These are phyloP conservation scores for Porites lobata DNA, from an alignment of 92 coral and sea anemone species.

Conservation along the genomic window DNA sequence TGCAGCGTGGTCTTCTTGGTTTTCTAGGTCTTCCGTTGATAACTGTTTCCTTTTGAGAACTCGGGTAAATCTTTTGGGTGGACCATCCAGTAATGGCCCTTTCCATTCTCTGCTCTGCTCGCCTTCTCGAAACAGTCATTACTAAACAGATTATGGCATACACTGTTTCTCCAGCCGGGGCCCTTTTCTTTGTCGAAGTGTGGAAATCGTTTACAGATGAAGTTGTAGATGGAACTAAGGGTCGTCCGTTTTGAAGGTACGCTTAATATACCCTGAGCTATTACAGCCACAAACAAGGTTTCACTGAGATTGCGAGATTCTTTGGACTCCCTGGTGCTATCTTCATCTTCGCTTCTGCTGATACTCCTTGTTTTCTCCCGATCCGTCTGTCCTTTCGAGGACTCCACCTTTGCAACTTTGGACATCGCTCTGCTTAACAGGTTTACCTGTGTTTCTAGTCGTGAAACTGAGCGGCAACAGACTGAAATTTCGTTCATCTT, in stretches of 20 bases:
- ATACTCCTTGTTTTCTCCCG: not conserved
- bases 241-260: too few species aligned
- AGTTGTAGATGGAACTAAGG: slow-evolving; percentile 93
- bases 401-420: slow-evolving; percentile 23
- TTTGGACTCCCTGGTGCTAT: slow-evolving; percentile 64
- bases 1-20: slow-evolving; percentile 94
- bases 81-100: slow-evolving; percentile 99
- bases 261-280: slow-evolving; percentile 95
- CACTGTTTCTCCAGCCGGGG: slow-evolving; percentile 99
- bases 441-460: slow-evolving; percentile 30
- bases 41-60: slow-evolving; percentile 92
- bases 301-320: slow-evolving; percentile 82
- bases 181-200: slow-evolving; percentile 99
- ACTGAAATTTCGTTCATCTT: slow-evolving; percentile 68
- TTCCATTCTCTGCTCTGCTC: slow-evolving; percentile 99
- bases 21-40: slow-evolving; percentile 86
- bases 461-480: slow-evolving; percentile 34
- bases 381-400: slow-evolving; percentile 27
- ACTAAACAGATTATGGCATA: slow-evolving; percentile 96
- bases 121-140: slow-evolving; percentile 99
- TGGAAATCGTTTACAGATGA: slow-evolving; percentile 88
- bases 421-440: slow-evolving; percentile 12
- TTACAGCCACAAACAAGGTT: slow-evolving; percentile 94
- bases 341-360: slow-evolving; percentile 52
- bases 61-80: slow-evolving; percentile 99